Percentiles rank a stretch among this genome's conserved stretches.
These are phyloP conservation scores for Sceloporus undulatus DNA, from an alignment of 2,113 vertebrate genomes.

Conservation along the genomic window DNA sequence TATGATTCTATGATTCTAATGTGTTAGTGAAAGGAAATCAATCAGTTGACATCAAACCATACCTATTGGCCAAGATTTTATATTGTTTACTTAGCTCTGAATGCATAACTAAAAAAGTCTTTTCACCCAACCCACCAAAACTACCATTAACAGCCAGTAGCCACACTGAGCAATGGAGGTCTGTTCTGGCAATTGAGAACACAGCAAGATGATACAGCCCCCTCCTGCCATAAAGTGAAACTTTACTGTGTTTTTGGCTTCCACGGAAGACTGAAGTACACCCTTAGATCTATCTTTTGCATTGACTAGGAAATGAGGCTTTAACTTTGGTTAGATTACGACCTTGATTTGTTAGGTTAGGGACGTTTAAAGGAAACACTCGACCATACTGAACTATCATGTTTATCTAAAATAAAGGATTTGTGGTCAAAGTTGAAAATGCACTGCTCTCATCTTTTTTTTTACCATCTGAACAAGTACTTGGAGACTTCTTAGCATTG, in stretches of 20 bases:
- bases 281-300: not conserved
- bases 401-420: slow-evolving; percentile 24
- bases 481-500: not conserved
- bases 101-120: no score
- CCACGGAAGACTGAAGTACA: not conserved
- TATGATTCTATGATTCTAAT: no score
- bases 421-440: slow-evolving; percentile 37
- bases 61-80: no score
- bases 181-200: no score
- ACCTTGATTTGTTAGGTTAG: not conserved
- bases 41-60: no score
- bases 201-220: no score
- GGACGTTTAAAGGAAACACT: slow-evolving; percentile 2
- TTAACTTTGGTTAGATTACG: not conserved
- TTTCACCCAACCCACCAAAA: no score
- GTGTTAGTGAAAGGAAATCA: no score
- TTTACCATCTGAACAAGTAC: not conserved
- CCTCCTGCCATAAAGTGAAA: no score
- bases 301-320: not conserved
- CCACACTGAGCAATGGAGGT: no score
- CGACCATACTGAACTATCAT: not conserved
- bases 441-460: not conserved
- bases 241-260: not conserved
- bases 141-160: no score
- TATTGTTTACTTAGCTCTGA: no score